Evolutionary conservation across 1,140 invertebrate genomes (phyloP).

Genomic region (Drosophila nikananu): DNA sequence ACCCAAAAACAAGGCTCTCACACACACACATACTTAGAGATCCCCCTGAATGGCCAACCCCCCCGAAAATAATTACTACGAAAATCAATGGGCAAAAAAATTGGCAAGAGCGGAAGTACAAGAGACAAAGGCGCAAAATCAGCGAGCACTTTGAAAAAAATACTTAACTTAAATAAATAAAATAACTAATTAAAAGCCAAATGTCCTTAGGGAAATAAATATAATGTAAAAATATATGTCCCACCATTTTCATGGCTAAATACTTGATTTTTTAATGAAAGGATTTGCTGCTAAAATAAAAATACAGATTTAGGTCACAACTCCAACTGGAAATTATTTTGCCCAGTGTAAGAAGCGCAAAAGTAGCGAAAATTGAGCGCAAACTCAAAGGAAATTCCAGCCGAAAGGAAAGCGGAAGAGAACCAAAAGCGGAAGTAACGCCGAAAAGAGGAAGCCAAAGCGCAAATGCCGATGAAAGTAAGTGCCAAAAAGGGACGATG

Average conservation of each 20-base stretch:
- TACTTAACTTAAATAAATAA: background rate
- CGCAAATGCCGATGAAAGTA: slow-evolving; percentile 71
- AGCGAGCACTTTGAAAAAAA: background rate
- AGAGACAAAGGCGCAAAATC: slow-evolving; percentile 69
- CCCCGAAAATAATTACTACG: slow-evolving; percentile 56
- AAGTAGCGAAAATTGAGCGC: slow-evolving; percentile 81
- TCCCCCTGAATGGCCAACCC: background rate
- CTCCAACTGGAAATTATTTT: background rate
- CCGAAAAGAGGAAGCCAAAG: slow-evolving; percentile 54
- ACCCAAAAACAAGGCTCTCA: slow-evolving; percentile 31
- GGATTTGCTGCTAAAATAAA: background rate
- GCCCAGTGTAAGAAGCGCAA: slow-evolving; percentile 68
- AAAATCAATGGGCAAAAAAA: slow-evolving; percentile 66
- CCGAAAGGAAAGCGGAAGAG: slow-evolving; percentile 58
- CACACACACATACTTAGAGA: background rate
- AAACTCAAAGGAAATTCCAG: slow-evolving; percentile 60
- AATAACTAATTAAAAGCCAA: background rate
- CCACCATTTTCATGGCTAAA: background rate
- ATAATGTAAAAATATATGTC: too few relatives aligned
- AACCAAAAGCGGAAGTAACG: slow-evolving; percentile 56
- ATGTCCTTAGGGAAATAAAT: background rate
- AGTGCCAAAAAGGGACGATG: slow-evolving; percentile 62
- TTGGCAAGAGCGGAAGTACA: slow-evolving; percentile 55
- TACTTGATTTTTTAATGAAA: background rate
- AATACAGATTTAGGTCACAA: background rate